Evolutionary conservation across 2,888 invertebrate species (phyloP).

Genomic region (Vandiemenella viatica): DNA sequence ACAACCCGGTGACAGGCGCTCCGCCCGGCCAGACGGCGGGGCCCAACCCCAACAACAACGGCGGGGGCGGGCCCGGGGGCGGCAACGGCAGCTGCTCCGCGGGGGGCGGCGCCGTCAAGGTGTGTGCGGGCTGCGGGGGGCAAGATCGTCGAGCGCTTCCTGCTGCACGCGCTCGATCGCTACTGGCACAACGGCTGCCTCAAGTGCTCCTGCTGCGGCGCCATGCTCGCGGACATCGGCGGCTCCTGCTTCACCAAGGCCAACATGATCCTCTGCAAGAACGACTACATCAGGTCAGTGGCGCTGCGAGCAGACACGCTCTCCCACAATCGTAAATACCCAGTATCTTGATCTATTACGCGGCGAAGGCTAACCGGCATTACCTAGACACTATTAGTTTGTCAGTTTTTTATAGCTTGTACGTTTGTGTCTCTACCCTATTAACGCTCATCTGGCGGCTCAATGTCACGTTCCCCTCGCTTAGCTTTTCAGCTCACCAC

Average conservation of each 20-base stretch:
- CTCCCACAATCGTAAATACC: too few relatives aligned
- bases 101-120: conserved; percentile 39
- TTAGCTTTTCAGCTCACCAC: too few relatives aligned
- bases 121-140: conserved; percentile 86
- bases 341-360: too few relatives aligned
- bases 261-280: conserved; percentile 89
- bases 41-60: conserved; percentile 12
- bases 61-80: not conserved
- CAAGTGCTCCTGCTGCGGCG: conserved; percentile 83
- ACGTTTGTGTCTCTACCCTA: too few relatives aligned
- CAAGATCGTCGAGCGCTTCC: conserved; percentile 81
- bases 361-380: too few relatives aligned
- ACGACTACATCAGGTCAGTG: conserved; percentile 84
- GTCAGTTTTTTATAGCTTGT: too few relatives aligned
- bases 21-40: too few relatives aligned
- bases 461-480: too few relatives aligned
- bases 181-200: conserved; percentile 94
- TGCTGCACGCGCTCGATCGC: conserved; percentile 81
- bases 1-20: too few relatives aligned
- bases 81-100: conserved; percentile 9
- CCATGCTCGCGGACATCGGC: conserved; percentile 80
- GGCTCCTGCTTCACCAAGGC: conserved; percentile 83
- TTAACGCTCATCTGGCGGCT: too few relatives aligned
- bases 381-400: too few relatives aligned
- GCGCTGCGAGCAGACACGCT: conserved; percentile 25